Evolutionary conservation across 2,888 invertebrate species (phyloP), one percentile per base, ranked within the genome.

Genomic region (Rhyacophila evoluta): DNA sequence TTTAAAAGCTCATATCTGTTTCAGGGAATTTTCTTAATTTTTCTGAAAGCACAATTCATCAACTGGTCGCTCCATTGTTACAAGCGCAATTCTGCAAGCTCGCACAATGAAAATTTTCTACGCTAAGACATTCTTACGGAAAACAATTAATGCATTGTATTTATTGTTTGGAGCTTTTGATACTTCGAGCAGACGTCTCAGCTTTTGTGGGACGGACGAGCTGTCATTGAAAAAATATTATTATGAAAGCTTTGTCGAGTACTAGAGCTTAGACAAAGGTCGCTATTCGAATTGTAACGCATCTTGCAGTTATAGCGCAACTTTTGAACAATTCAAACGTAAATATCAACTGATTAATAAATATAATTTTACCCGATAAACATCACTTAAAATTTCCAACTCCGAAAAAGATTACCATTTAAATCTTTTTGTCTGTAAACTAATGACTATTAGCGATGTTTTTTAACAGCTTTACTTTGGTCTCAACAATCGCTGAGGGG

Each of bases 41-140:
- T 55, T 55, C 25, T 55, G 55, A 55, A 55, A 55, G 55, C 55
- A 19, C 55, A 55, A 55, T 55, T 55, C 55, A 55, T 55, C 55
- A 33, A 33, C 29, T 33, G 29, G 29, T 28, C 27, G n/a, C n/a
- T 29, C 89, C 86, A 89, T 90, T 89, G 90, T 89, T 89, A 89
- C 86, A 85, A 85, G 87, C 86, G 87, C 77, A 72, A 73, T 74
- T 69, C 72, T 75, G 76, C 75, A 72, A 36, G 33, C 77, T 74
- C 69, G 72, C 75, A 81, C 79, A 81, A 81, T 81, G 76, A 81
- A 74, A 81, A 78, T 79, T 55, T 55, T 75, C 77, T 78, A 70
- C 77, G 12, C 76, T 69, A 28, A 74, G 75, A 77, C 77, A 78
- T 79, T 81, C 79, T 77, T 75, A 71, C 74, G 11, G 81, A 80